Conservation (phyloP, 2,888 invertebrate species). For the Lithophane leautieri region DNA sequence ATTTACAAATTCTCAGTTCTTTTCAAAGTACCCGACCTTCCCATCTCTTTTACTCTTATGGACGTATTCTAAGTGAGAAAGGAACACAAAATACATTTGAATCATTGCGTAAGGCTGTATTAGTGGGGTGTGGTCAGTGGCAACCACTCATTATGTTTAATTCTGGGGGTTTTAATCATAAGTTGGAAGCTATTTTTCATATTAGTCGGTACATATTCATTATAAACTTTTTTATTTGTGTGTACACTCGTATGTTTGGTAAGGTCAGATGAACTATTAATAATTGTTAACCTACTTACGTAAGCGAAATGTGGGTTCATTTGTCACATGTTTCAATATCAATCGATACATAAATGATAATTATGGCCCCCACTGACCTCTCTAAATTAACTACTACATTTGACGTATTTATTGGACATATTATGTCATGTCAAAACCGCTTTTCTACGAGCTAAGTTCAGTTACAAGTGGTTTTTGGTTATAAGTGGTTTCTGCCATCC, state of each 20-base stretch:
- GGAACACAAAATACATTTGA: slow-evolving; percentile 78
- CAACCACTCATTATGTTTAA: slow-evolving; percentile 86
- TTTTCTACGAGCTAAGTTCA: not conserved
- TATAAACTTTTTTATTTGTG: slow-evolving; percentile 60
- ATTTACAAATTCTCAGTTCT: slow-evolving; percentile 70
- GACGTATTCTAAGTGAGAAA: slow-evolving; percentile 61
- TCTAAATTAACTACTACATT: slow-evolving; percentile 29
- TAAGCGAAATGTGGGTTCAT: slow-evolving; percentile 38
- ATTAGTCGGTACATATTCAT: slow-evolving; percentile 66
- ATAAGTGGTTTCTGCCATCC: not conserved
- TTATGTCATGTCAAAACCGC: not conserved
- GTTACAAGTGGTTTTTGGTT: slow-evolving; percentile 1
- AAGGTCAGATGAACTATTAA: slow-evolving; percentile 58
- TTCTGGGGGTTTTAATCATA: slow-evolving; percentile 83
- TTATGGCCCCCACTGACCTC: slow-evolving; percentile 36
- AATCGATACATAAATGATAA: slow-evolving; percentile 19
- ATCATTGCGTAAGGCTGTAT: slow-evolving; percentile 79
- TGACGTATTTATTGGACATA: slow-evolving; percentile 18
- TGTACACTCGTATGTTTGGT: slow-evolving; percentile 45
- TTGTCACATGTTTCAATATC: slow-evolving; percentile 50
- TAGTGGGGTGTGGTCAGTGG: slow-evolving; percentile 83
- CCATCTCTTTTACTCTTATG: slow-evolving; percentile 70
- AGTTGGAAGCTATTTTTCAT: slow-evolving; percentile 80
- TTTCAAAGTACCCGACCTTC: slow-evolving; percentile 63
- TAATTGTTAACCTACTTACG: slow-evolving; percentile 58